phyloP scores from a whole-genome alignment of 2,797 vertebrate genomes.

The Liparis tanakae region DNA sequence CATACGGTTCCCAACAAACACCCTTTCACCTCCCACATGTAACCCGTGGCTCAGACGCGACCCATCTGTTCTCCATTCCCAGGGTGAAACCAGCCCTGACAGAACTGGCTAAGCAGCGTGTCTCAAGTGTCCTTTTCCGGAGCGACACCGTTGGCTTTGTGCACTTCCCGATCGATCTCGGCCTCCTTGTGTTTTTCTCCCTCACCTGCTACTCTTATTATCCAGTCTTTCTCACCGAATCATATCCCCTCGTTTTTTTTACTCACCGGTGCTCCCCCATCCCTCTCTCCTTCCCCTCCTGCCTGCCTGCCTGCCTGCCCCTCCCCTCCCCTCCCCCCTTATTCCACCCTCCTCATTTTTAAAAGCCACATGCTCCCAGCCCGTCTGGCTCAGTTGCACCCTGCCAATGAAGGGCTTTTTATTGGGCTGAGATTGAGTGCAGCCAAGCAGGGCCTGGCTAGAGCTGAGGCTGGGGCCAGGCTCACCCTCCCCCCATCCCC shows the following conservation, averaged over 20 bases:
- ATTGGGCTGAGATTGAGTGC: slow-evolving; percentile 88
- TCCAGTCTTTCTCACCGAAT: slow-evolving; percentile 60
- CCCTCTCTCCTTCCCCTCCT: slow-evolving; percentile 6
- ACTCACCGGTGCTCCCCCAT: slow-evolving; percentile 18
- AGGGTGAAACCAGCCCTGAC: slow-evolving; percentile 78
- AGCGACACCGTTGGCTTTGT: slow-evolving; percentile 57
- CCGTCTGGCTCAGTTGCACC: slow-evolving; percentile 83
- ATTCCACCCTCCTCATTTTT: slow-evolving; percentile 76
- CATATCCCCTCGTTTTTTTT: slow-evolving; percentile 65
- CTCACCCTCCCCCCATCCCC: slow-evolving; percentile 32
- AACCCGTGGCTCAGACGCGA: slow-evolving; percentile 72
- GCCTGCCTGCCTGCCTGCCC: slow-evolving; percentile 14
- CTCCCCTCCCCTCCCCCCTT: slow-evolving; percentile 24
- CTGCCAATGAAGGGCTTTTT: slow-evolving; percentile 87
- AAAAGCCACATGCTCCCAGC: slow-evolving; percentile 83
- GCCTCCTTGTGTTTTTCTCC: slow-evolving; percentile 44
- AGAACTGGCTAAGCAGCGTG: slow-evolving; percentile 67
- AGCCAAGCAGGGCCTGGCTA: slow-evolving; percentile 84
- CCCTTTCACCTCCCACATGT: slow-evolving; percentile 78
- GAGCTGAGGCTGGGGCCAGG: slow-evolving; percentile 71
- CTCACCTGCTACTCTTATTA: slow-evolving; percentile 58
- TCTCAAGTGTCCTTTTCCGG: slow-evolving; percentile 56
- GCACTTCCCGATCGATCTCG: slow-evolving; percentile 61
- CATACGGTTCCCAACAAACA: slow-evolving; percentile 72
- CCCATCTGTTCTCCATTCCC: slow-evolving; percentile 80